Evolutionary conservation across 2,888 invertebrate genomes (phyloP).

Genomic region (Oscheius sp.): DNA sequence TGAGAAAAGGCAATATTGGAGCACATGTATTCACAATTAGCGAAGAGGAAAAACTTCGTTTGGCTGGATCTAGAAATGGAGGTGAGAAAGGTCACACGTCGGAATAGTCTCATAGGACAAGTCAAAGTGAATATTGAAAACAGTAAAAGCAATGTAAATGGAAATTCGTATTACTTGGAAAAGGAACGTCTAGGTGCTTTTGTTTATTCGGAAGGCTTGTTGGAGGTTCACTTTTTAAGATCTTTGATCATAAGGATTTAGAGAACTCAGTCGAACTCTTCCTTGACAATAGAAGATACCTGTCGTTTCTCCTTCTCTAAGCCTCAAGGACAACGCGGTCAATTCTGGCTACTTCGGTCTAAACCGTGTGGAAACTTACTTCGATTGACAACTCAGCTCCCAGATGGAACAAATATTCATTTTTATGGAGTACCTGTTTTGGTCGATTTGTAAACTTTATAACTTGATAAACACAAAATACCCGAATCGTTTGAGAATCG

Average conservation of each 20-base stretch:
- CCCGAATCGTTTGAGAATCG: neutral
- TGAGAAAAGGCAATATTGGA: conserved; percentile 1
- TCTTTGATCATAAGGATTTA: too few relatives aligned
- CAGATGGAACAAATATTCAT: conserved; percentile 5
- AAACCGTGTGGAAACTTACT: conserved; percentile 11
- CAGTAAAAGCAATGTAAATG: neutral
- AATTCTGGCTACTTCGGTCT: conserved; percentile 6
- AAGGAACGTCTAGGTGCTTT: conserved; percentile 19
- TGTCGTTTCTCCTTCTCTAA: conserved; percentile 5
- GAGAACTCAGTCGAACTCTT: neutral
- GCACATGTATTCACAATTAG: conserved; percentile 13
- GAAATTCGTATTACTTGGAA: conserved; percentile 19
- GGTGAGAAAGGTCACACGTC: too few relatives aligned
- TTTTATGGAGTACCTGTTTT: conserved; percentile 20
- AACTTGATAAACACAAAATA: neutral
- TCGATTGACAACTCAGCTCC: neutral
- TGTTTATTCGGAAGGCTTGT: conserved; percentile 18
- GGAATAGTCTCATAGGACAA: neutral
- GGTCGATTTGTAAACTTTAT: conserved; percentile 9
- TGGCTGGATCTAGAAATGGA: neutral
- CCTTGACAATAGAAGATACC: neutral
- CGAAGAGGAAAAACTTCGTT: neutral
- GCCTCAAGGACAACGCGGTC: conserved; percentile 6
- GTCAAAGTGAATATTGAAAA: neutral
- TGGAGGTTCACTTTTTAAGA: neutral